Conservation (phyloP, 2,113 vertebrate species). For the Castor canadensis region DNA sequence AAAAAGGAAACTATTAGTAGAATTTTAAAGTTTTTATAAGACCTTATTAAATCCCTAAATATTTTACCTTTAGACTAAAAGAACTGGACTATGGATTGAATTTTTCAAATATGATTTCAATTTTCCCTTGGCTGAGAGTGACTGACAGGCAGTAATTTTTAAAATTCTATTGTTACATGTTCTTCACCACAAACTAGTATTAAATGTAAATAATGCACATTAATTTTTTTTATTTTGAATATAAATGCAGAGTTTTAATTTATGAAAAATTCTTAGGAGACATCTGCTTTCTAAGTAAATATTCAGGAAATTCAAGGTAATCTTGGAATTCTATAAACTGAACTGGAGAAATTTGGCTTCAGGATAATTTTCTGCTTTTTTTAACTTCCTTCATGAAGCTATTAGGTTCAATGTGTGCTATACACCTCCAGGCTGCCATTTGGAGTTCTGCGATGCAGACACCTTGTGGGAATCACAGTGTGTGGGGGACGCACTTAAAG, state of each 20-base stretch:
- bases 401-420: neutral
- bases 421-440: fast-evolving
- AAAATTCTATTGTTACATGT: slow-evolving; percentile 12
- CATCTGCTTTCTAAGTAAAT: neutral
- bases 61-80: neutral
- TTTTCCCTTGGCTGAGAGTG: neutral
- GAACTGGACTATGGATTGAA: neutral
- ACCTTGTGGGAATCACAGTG: neutral
- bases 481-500: too few species aligned
- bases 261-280: neutral
- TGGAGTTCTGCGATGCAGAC: neutral
- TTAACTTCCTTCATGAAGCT: neutral
- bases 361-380: neutral
- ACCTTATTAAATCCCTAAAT: neutral
- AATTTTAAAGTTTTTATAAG: neutral
- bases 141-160: neutral
- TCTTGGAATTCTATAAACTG: neutral
- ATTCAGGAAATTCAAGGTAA: neutral
- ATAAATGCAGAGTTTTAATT: neutral
- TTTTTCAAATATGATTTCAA: neutral
- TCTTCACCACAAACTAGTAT: neutral
- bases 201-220: neutral
- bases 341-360: neutral
- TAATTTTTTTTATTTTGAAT: neutral
- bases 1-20: neutral